phyloP scores from a whole-genome alignment of 2,113 vertebrate species.

The Polyodon spathula region DNA sequence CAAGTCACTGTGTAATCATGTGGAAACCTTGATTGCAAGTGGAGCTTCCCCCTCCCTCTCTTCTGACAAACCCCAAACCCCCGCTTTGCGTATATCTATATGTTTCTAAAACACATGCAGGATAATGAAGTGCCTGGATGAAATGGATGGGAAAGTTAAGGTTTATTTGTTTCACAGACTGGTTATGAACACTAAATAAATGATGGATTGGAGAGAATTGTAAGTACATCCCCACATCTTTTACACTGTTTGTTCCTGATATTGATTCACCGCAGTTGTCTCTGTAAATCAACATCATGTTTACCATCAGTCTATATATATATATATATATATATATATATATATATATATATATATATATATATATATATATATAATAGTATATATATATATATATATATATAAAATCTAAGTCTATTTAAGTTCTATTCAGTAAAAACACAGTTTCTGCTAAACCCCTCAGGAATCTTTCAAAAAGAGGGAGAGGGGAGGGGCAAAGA shows the following conservation, averaged over 20 bases:
- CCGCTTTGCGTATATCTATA: neutral
- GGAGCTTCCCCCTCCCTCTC: constrained; percentile 29
- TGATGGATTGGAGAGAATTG: constrained; percentile 54
- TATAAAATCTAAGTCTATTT: too few species aligned
- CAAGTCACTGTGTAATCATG: constrained; percentile 52
- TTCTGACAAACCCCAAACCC: neutral
- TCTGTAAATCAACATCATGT: constrained; percentile 8
- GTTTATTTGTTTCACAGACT: constrained; percentile 20
- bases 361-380: too few species aligned
- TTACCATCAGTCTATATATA: constrained; percentile 1
- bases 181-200: constrained; percentile 29
- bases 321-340: too few species aligned
- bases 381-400: too few species aligned
- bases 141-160: constrained; percentile 40
- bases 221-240: constrained; percentile 35
- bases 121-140: constrained; percentile 51
- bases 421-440: too few species aligned
- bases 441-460: too few species aligned
- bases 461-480: too few species aligned
- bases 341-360: too few species aligned
- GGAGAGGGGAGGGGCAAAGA: too few species aligned
- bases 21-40: constrained; percentile 50
- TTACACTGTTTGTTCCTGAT: neutral
- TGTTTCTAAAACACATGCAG: constrained; percentile 25
- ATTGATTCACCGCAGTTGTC: constrained; percentile 15